phyloP scores from a whole-genome alignment of 2,113 vertebrate species.

The Podarcis raffonei region DNA sequence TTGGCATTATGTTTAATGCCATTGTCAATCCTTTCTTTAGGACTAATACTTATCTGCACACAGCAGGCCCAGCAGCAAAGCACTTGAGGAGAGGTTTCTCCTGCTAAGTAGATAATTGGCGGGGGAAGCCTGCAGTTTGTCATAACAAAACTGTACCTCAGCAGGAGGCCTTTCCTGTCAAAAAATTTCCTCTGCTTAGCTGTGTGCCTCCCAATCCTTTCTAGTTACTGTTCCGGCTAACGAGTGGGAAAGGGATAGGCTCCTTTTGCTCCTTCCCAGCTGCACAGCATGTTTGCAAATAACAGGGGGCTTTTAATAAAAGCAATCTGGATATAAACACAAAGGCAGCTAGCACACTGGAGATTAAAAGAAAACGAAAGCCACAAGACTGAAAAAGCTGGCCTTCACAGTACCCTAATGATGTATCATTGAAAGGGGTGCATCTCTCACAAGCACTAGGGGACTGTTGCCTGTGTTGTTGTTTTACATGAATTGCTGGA shows the following conservation, averaged over 20 bases:
- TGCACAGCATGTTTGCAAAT: conserved; percentile 50
- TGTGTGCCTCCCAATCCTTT: neutral
- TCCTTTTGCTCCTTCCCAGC: conserved; percentile 23
- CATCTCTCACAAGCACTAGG: neutral
- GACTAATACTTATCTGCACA: neutral
- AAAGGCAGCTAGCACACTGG: conserved; percentile 51
- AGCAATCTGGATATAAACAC: conserved; percentile 63
- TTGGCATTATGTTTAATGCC: neutral
- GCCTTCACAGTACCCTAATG: neutral
- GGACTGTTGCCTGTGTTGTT: neutral
- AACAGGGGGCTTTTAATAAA: conserved; percentile 58
- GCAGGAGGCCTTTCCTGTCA: neutral
- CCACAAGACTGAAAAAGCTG: conserved; percentile 23
- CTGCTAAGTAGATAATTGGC: conserved; percentile 1
- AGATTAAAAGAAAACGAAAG: conserved; percentile 54
- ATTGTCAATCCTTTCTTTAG: neutral
- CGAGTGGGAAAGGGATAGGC: neutral
- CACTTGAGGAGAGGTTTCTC: neutral
- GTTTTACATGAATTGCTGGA: neutral
- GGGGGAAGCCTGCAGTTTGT: neutral
- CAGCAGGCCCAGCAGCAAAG: neutral
- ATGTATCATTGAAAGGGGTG: neutral
- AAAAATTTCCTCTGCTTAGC: neutral
- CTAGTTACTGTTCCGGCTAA: neutral
- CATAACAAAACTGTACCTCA: neutral